Conservation (phyloP, 1,140 invertebrate genomes). For the Drosophila miranda region DNA sequence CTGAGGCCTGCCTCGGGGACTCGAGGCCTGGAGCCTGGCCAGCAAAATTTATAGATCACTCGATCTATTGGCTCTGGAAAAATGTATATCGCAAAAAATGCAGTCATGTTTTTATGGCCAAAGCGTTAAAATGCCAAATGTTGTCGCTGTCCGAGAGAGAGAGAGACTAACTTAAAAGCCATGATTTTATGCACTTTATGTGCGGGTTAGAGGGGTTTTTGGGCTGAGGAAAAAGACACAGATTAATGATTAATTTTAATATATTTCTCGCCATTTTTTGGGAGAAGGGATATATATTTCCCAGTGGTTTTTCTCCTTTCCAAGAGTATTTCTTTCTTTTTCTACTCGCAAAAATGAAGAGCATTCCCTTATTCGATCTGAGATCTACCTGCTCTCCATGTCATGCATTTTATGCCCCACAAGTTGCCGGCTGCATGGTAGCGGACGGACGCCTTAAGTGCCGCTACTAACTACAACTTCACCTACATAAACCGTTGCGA, state of each 20-base stretch:
- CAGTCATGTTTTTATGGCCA: conserved; percentile 22
- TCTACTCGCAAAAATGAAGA: too few species aligned
- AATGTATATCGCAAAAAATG: conserved; percentile 39
- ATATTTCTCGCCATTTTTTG: too few species aligned
- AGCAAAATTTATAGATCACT: conserved; percentile 41
- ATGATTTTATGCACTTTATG: too few species aligned
- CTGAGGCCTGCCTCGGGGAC: not conserved
- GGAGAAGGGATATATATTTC: too few species aligned
- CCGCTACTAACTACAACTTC: conserved; percentile 11
- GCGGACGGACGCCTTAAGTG: conserved; percentile 11
- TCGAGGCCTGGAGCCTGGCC: not conserved
- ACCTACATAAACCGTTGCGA: conserved; percentile 2
- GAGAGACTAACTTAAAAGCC: too few species aligned
- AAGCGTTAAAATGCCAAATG: conserved; percentile 17
- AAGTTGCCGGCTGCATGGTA: conserved; percentile 14
- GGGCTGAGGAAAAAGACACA: too few species aligned
- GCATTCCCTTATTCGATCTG: too few species aligned
- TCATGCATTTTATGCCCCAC: conserved; percentile 19
- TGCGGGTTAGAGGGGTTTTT: too few species aligned
- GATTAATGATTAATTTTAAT: too few species aligned
- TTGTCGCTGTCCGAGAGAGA: not conserved
- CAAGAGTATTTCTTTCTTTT: too few species aligned
- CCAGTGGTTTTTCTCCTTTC: too few species aligned
- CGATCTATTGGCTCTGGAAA: conserved; percentile 30
- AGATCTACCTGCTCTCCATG: too few species aligned